Evolutionary conservation across 2,888 invertebrate species (phyloP).

Genomic region (Athalia circularis): DNA sequence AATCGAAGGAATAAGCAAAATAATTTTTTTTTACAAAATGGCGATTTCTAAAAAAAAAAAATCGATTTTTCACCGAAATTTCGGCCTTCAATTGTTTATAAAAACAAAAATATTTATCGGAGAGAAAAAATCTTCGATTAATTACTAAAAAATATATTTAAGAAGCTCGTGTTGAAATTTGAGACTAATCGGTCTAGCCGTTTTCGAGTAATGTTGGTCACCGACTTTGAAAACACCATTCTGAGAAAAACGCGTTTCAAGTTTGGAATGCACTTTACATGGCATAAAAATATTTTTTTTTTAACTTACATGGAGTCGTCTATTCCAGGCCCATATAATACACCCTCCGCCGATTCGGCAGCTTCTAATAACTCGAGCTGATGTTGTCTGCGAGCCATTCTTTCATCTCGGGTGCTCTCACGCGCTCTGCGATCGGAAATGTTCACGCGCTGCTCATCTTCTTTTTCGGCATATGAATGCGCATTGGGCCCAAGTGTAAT

Average conservation of each 20-base stretch:
- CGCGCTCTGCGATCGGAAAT: constrained; percentile 49
- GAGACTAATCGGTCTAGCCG: constrained; percentile 51
- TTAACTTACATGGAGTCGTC: constrained; percentile 49
- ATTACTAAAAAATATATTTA: constrained; percentile 48
- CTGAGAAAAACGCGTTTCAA: constrained; percentile 53
- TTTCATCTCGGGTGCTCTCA: constrained; percentile 51
- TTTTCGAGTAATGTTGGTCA: constrained; percentile 50
- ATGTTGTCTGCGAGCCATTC: constrained; percentile 53
- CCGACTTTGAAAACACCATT: constrained; percentile 51
- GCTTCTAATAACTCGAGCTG: constrained; percentile 50
- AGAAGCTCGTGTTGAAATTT: constrained; percentile 48
- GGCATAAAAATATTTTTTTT: too few species aligned
- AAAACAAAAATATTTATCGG: constrained; percentile 49
- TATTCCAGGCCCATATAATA: constrained; percentile 50
- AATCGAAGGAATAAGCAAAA: too few species aligned
- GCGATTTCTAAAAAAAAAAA: constrained; percentile 46
- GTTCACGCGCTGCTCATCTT: constrained; percentile 50
- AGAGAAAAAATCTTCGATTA: constrained; percentile 46
- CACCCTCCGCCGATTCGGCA: constrained; percentile 34
- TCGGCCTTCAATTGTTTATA: constrained; percentile 49
- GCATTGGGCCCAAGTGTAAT: constrained; percentile 50
- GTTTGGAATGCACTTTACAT: constrained; percentile 47
- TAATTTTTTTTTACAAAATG: constrained; percentile 42
- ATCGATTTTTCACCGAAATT: constrained; percentile 46
- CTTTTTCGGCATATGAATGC: constrained; percentile 51